A percentile compares a stretch with the other conserved stretches of the same genome.
Conservation (phyloP, 2,797 vertebrate genomes). For the Okamejei kenojei region DNA sequence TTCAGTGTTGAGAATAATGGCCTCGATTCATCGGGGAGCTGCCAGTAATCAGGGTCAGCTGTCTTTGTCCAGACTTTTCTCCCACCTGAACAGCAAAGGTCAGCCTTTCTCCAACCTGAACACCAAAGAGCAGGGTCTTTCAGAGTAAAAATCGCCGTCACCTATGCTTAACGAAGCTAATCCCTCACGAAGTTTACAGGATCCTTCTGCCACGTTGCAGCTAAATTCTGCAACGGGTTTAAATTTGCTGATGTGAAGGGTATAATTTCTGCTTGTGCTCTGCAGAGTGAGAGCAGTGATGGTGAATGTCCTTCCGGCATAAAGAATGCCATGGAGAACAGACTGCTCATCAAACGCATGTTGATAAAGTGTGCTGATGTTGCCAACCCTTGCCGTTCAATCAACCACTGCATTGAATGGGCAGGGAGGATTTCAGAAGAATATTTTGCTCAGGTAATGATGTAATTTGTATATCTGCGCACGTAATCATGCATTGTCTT, state of each 20-base stretch:
- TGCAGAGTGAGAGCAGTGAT: conserved; percentile 57
- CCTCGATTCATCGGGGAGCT: no score
- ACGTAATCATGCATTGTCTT: no score
- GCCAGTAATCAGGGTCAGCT: no score
- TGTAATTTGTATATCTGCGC: not conserved
- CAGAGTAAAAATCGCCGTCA: no score
- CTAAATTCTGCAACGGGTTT: not conserved
- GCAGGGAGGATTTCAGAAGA: conserved; percentile 70
- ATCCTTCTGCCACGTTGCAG: not conserved
- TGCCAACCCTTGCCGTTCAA: conserved; percentile 66
- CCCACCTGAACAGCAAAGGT: no score
- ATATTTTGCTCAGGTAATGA: conserved; percentile 64
- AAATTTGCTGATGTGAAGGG: not conserved
- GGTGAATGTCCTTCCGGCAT: conserved; percentile 53
- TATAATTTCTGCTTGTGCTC: conserved; percentile 35
- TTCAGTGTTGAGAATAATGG: not conserved
- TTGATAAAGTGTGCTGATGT: conserved; percentile 73
- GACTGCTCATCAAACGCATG: conserved; percentile 69
- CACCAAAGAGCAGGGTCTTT: no score
- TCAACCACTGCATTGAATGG: conserved; percentile 69
- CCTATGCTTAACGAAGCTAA: no score
- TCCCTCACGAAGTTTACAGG: no score
- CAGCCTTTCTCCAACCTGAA: no score
- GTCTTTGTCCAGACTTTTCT: no score
- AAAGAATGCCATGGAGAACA: conserved; percentile 65